These are phyloP conservation scores for Beris morrisii DNA, from an alignment of 2,888 invertebrate genomes.

Conservation along the genomic window DNA sequence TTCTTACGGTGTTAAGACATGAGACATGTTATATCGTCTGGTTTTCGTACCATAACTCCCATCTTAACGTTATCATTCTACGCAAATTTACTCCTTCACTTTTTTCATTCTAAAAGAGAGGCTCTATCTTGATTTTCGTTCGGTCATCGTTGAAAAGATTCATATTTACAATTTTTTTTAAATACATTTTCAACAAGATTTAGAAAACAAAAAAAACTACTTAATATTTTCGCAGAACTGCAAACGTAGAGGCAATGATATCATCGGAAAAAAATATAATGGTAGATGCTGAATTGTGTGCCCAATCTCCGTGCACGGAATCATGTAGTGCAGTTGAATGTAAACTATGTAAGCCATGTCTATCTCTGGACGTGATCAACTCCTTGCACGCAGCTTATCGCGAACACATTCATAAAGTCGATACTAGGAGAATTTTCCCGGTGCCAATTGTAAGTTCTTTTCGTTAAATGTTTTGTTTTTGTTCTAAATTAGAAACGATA, in stretches of 20 bases:
- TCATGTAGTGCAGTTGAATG: slow-evolving; percentile 72
- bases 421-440: slow-evolving; percentile 82
- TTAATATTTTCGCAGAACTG: slow-evolving; percentile 52
- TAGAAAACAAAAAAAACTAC: too few relatives aligned
- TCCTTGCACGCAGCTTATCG: slow-evolving; percentile 69
- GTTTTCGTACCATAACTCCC: too few relatives aligned
- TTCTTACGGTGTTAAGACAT: too few relatives aligned
- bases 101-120: too few relatives aligned
- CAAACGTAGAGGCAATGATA: slow-evolving; percentile 63
- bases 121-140: too few relatives aligned
- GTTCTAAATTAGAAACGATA: not conserved
- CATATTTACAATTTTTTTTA: too few relatives aligned
- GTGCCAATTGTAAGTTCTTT: slow-evolving; percentile 60
- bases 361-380: slow-evolving; percentile 62
- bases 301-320: slow-evolving; percentile 57
- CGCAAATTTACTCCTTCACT: too few relatives aligned
- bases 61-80: too few relatives aligned
- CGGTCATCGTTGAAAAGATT: too few relatives aligned
- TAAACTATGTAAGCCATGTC: slow-evolving; percentile 76
- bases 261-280: slow-evolving; percentile 79
- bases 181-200: too few relatives aligned
- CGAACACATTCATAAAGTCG: slow-evolving; percentile 79
- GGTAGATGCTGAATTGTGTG: slow-evolving; percentile 72
- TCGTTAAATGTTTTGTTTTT: slow-evolving; percentile 32
- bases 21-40: too few relatives aligned